Evolutionary conservation across 2,888 invertebrate species (phyloP), one percentile per base, ranked within the genome.

Genomic region (Brachyptera risi): DNA sequence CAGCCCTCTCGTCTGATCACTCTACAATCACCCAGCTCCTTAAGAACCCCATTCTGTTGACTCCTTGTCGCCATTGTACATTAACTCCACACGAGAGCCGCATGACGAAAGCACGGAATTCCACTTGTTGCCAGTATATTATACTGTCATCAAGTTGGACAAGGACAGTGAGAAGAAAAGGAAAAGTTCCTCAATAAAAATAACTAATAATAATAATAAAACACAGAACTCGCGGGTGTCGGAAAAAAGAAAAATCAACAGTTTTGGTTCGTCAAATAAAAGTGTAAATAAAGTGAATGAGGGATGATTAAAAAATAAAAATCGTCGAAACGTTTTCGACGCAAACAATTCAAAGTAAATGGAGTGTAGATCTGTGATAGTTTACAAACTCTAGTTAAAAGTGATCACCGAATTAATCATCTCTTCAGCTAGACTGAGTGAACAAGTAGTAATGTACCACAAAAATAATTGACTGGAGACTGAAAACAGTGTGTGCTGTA

Each of bases 1-100:
- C 50, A 73, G 67, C 24, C 79, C 80, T 65, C 70, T 82, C 73
- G 87, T 87, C 83, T 88, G 87, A 87, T 87, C 84, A 21, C 47
- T 24, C 31, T 31, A 11, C 7, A 11, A 31, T 11, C 31, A 5
- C 31, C 7, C 31, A 7, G 31, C 11, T n/a, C n/a, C n/a, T 7
- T 11, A 31, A 7, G 31, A 31, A 7, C 31, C 31, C 11, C 11
- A 31, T 7, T 31, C 42, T 4, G n/a, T n/a, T n/a, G n/a, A n/a
- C n/a, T n/a, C n/a, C n/a, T n/a, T n/a, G n/a, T n/a, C n/a, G n/a
- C n/a, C n/a, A n/a, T n/a, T n/a, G n/a, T n/a, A n/a, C n/a, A n/a
- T n/a, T n/a, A n/a, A n/a, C n/a, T n/a, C n/a, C n/a, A n/a, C n/a
- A n/a, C n/a, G n/a, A n/a, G n/a, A n/a, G n/a, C n/a, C n/a, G n/a